Base-by-base conservation (phyloP, 2,888 invertebrate genomes). In the Glaucopsyche alexis region DNA sequence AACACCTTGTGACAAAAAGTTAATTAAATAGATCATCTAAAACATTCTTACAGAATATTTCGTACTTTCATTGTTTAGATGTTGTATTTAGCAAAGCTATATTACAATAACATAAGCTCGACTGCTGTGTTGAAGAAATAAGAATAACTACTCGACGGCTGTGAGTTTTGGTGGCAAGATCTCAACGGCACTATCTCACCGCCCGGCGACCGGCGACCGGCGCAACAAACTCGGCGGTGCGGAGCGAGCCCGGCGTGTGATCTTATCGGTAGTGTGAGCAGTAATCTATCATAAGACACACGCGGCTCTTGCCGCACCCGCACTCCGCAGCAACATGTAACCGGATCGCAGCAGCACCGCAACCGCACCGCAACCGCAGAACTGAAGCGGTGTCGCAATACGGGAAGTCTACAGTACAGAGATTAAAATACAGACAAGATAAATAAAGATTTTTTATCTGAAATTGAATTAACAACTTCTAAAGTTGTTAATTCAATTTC, bases 251-350 rank as follows among this genome's bases (percentile, higher is more conserved):
- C 90, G 89, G 91, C 93, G 93, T 92, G 92, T 93, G 93, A 82
- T 93, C 93, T 93, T 93, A 93, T 93, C 88, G 93, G 93, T 93
- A 93, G 93, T 92, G 92, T 87, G 89, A 85, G 83, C 85, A 84
- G 84, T 85, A 89, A 91, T 90, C 93, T 93, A 93, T 93, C 93
- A 93, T 93, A 93, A 93, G 93, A 93, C 93, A 93, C 93, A 93
- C 93, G 93, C 93, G 93, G 93, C 93, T 93, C 93, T 93, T 74
- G 60, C 19, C 72, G 13, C 40, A 42, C n/a, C 52, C n/a, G 50
- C 13, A 38, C 14, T 3, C 29, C 29, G 2, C 29, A 49, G 42
- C 72, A 19, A 49, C 40, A n/a, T 13, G 55, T 60, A 45, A 7
- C 55, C 19, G 16, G 16, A 6, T 13, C 13, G 45, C 47, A 49